A percentile compares a stretch with the other conserved stretches of the same genome.
Conservation (phyloP, 2,113 vertebrate genomes). For the Podiceps cristatus region DNA sequence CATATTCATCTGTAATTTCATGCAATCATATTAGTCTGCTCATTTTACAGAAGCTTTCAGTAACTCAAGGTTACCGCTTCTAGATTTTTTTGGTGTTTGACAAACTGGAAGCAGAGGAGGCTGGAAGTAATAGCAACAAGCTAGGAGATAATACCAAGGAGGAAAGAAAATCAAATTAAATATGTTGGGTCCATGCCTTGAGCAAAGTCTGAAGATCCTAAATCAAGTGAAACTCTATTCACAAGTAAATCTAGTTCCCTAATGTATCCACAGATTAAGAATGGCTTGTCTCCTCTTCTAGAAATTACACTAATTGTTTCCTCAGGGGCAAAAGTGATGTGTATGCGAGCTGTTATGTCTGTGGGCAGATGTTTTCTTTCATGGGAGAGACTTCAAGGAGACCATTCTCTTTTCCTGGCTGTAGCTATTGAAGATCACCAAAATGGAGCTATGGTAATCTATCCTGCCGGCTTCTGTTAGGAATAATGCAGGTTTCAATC, state of each 20-base stretch:
- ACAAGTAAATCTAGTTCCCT: not conserved
- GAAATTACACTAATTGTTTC: constrained; percentile 7
- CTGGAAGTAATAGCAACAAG: not conserved
- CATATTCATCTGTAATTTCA: not conserved
- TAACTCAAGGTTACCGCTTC: not conserved
- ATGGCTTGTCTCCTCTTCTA: not conserved
- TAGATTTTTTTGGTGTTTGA: not conserved
- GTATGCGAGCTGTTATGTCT: not conserved
- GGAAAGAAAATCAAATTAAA: not conserved
- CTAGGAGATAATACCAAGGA: not conserved
- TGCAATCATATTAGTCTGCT: not conserved
- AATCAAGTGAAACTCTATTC: not conserved
- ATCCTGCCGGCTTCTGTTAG: not conserved
- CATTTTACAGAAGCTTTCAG: not conserved
- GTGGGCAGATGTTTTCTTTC: not conserved
- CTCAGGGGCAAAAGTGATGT: not conserved
- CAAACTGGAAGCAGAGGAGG: not conserved
- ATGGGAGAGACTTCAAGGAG: not conserved
- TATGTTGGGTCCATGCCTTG: not conserved
- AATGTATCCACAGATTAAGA: not conserved
- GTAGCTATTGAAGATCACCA: not conserved
- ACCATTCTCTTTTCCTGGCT: not conserved
- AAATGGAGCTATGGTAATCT: not conserved
- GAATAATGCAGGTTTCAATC: not conserved
- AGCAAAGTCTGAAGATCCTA: not conserved